phyloP scores from a whole-genome alignment of 2,888 invertebrate genomes.

The Coenonympha arcania region DNA sequence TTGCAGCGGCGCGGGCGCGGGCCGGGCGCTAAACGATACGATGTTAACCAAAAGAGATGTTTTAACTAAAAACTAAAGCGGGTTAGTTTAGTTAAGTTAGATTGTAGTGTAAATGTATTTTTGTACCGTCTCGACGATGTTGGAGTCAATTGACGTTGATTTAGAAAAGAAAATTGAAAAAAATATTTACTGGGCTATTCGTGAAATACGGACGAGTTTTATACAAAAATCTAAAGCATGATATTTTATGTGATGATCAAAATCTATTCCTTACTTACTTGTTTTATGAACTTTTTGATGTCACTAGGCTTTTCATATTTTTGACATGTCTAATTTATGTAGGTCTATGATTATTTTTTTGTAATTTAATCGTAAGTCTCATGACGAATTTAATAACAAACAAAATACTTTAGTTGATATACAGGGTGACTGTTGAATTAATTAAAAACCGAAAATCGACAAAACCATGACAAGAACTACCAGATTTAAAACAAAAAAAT shows the following conservation, averaged over 20 bases:
- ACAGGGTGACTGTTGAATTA: no score
- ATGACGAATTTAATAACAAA: no score
- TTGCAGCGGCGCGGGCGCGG: slow-evolving; percentile 46
- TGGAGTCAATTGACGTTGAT: slow-evolving; percentile 52
- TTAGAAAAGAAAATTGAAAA: no score
- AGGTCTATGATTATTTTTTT: not conserved
- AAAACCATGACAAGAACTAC: no score
- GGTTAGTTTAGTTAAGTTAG: slow-evolving; percentile 57
- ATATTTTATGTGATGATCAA: no score
- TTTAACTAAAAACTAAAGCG: slow-evolving; percentile 30
- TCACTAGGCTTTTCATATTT: not conserved
- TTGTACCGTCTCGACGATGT: slow-evolving; percentile 54
- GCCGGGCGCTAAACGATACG: slow-evolving; percentile 32
- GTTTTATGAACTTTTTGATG: not conserved
- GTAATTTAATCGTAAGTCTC: no score
- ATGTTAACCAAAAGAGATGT: slow-evolving; percentile 16
- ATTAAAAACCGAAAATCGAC: no score
- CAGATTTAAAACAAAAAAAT: no score
- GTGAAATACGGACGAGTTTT: not conserved
- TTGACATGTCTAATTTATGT: not conserved
- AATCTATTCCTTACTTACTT: no score
- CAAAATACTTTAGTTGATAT: no score
- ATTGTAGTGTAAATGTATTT: slow-evolving; percentile 66
- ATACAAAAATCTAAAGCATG: no score
- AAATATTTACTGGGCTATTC: not conserved